Conservation (phyloP, 2,888 invertebrate species). For the Geophilus truncorum region DNA sequence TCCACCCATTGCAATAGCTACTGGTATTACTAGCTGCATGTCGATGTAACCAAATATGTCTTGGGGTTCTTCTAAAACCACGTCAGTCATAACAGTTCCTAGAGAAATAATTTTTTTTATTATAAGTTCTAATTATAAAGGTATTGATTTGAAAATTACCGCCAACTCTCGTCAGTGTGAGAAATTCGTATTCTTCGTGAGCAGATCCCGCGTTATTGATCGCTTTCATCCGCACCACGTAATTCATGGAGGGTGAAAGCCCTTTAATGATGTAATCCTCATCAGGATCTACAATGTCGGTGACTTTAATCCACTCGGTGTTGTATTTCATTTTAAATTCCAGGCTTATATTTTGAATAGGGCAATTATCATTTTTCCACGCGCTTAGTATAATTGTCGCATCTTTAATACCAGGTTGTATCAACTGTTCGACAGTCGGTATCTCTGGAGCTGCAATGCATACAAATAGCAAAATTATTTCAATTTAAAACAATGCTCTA, state of each 20-base stretch:
- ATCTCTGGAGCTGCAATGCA: slow-evolving; percentile 20
- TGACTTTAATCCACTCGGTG: slow-evolving; percentile 19
- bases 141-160: neutral
- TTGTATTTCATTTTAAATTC: slow-evolving; percentile 33
- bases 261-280: slow-evolving; percentile 28
- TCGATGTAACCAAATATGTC: slow-evolving; percentile 20
- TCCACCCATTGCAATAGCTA: slow-evolving; percentile 29
- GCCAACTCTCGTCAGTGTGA: slow-evolving; percentile 24
- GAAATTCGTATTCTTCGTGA: slow-evolving; percentile 28
- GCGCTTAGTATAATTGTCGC: slow-evolving; percentile 8
- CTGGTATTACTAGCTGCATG: slow-evolving; percentile 31
- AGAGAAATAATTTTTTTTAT: neutral
- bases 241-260: slow-evolving; percentile 9
- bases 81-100: slow-evolving; percentile 25
- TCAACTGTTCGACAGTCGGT: neutral
- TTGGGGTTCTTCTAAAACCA: neutral
- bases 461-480: neutral
- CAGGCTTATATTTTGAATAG: neutral
- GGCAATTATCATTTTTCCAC: slow-evolving; percentile 31
- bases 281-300: neutral
- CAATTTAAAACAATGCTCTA: neutral
- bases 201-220: slow-evolving; percentile 29
- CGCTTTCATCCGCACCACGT: slow-evolving; percentile 19
- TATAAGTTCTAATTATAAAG: neutral
- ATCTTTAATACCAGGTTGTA: slow-evolving; percentile 14